Conservation (phyloP, 2,888 invertebrate species). For the Tenthredo livida region DNA sequence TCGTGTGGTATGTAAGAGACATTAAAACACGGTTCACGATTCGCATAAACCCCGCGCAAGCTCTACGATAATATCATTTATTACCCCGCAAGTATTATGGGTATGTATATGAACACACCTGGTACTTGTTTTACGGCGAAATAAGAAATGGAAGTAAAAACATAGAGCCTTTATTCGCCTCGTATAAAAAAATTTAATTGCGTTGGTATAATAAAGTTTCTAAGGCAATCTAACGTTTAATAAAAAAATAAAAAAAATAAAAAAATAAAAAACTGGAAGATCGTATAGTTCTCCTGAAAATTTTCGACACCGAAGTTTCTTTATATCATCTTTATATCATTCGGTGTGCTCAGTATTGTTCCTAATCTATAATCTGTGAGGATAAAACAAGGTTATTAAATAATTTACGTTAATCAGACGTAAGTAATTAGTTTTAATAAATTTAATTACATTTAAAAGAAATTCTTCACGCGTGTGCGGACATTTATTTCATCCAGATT, state of each 20-base stretch:
- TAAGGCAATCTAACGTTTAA: background rate
- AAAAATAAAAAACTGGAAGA: background rate
- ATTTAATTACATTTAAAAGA: too few relatives aligned
- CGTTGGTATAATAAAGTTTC: background rate
- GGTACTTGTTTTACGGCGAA: background rate
- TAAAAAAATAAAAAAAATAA: background rate
- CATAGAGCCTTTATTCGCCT: background rate
- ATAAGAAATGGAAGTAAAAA: background rate
- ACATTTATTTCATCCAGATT: too few relatives aligned
- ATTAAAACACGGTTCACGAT: background rate
- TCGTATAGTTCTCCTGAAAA: background rate
- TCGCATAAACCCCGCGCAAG: background rate
- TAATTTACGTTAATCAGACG: background rate
- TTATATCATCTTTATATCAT: too few relatives aligned
- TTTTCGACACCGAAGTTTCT: background rate
- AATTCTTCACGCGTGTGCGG: too few relatives aligned
- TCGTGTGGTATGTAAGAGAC: background rate
- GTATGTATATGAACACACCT: background rate
- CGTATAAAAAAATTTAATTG: background rate
- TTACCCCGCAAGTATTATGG: background rate
- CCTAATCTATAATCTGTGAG: background rate
- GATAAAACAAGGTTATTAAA: background rate
- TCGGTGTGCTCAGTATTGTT: background rate
- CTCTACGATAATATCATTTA: background rate
- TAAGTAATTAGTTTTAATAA: too few relatives aligned